Percentiles rank a stretch among this genome's conserved stretches.
Conservation (phyloP, 2,113 vertebrate species). For the Azemiops feae region DNA sequence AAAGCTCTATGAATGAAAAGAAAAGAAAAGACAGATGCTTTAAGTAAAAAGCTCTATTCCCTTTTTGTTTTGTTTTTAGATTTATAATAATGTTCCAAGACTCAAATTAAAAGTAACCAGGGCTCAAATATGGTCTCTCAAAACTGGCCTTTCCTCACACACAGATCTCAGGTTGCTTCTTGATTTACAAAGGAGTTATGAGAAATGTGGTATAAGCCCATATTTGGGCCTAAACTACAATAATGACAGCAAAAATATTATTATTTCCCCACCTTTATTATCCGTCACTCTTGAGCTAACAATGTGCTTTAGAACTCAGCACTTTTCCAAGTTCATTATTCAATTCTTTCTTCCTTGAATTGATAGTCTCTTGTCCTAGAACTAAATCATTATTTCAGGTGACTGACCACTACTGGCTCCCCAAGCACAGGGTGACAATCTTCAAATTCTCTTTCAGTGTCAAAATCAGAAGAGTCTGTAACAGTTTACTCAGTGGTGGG, state of each 20-base stretch:
- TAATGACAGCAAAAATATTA: neutral
- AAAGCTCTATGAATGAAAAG: neutral
- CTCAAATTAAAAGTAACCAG: neutral
- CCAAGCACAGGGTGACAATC: neutral
- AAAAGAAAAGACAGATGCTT: too few species aligned
- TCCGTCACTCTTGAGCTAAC: neutral
- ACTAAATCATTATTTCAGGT: neutral
- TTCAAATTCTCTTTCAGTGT: neutral
- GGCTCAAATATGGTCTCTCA: neutral
- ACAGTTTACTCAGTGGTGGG: neutral
- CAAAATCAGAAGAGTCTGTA: neutral
- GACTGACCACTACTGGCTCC: too few species aligned
- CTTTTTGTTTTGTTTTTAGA: neutral
- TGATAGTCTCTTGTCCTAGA: neutral
- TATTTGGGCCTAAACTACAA: neutral
- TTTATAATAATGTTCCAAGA: neutral
- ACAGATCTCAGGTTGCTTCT: neutral
- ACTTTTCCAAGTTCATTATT: neutral
- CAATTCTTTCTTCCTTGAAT: neutral
- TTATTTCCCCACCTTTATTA: neutral
- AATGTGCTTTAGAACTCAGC: neutral
- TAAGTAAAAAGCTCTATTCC: neutral
- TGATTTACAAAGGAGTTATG: neutral
- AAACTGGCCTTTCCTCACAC: neutral
- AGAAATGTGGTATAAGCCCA: neutral